A percentile compares a stretch with the other conserved stretches of the same genome.
Conservation (phyloP, 1,140 invertebrate genomes). For the Drosophila pectinifera region DNA sequence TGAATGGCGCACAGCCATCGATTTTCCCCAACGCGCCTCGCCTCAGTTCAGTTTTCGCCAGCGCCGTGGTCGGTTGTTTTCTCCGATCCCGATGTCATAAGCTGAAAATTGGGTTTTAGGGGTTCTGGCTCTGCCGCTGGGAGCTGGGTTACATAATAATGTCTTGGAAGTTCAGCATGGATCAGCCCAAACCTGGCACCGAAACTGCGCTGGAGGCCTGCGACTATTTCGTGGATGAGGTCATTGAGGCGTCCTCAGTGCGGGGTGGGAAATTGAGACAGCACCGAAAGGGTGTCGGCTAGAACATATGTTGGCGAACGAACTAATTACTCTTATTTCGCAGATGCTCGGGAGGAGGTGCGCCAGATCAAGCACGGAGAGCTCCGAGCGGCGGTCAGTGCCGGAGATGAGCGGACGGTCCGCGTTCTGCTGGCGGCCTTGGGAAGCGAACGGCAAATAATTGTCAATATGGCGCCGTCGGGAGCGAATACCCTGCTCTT, state of each 20-base stretch:
- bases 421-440: conserved; percentile 88
- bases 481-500: conserved; percentile 94
- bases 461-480: conserved; percentile 94
- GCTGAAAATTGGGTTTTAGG: conserved; percentile 22
- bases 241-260: conserved; percentile 74
- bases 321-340: background rate
- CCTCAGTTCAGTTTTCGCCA: conserved; percentile 54
- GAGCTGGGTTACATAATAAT: conserved; percentile 62
- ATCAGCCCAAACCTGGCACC: conserved; percentile 82
- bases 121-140: background rate
- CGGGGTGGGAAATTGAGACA: conserved; percentile 47
- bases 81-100: conserved; percentile 26
- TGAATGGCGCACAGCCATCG: conserved; percentile 40
- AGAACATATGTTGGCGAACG: conserved; percentile 34
- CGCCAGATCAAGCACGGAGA: conserved; percentile 89
- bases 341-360: conserved; percentile 90
- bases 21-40: conserved; percentile 60
- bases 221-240: conserved; percentile 89
- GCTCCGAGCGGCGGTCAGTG: conserved; percentile 89
- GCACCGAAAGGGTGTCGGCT: background rate
- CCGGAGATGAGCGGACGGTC: conserved; percentile 89
- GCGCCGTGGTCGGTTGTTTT: conserved; percentile 32
- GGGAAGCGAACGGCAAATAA: conserved; percentile 88
- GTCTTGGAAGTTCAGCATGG: conserved; percentile 80
- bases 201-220: conserved; percentile 89